These are phyloP conservation scores for Timema cristinae DNA, from an alignment of 2,888 invertebrate species.

Conservation along the genomic window DNA sequence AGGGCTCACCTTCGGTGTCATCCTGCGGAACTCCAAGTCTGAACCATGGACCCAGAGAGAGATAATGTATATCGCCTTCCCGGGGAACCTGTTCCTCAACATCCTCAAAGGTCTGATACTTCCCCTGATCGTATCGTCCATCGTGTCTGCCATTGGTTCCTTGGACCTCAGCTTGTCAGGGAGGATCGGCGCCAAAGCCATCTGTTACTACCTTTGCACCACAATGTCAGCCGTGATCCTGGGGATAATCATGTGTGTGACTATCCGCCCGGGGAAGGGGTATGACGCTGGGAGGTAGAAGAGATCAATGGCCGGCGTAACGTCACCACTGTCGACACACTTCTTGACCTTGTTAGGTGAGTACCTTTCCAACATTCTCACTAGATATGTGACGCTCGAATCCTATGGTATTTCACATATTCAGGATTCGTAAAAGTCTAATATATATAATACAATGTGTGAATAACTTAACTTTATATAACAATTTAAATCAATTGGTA, in stretches of 20 bases:
- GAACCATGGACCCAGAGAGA: slow-evolving; percentile 70
- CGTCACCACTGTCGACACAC: slow-evolving; percentile 81
- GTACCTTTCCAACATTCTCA: slow-evolving; percentile 28
- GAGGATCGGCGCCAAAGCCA: slow-evolving; percentile 80
- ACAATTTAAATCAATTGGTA: no score
- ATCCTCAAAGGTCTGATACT: slow-evolving; percentile 95
- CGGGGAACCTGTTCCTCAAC: slow-evolving; percentile 90
- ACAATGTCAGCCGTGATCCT: slow-evolving; percentile 88
- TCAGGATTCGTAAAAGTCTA: no score
- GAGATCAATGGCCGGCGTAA: slow-evolving; percentile 45
- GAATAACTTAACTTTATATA: no score
- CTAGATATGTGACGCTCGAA: no score
- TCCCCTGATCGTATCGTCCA: slow-evolving; percentile 83
- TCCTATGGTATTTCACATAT: no score
- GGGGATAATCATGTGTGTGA: slow-evolving; percentile 82
- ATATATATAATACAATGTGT: no score
- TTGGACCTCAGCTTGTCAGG: slow-evolving; percentile 88
- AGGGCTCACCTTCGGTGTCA: slow-evolving; percentile 69
- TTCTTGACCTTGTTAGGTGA: slow-evolving; percentile 87
- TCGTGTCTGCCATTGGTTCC: slow-evolving; percentile 89
- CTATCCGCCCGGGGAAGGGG: slow-evolving; percentile 73
- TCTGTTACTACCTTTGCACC: slow-evolving; percentile 87
- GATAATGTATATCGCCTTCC: slow-evolving; percentile 91
- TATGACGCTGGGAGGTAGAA: slow-evolving; percentile 32
- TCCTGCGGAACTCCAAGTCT: slow-evolving; percentile 51